phyloP scores from a whole-genome alignment of 2,888 invertebrate genomes.

The Eulithis testata region DNA sequence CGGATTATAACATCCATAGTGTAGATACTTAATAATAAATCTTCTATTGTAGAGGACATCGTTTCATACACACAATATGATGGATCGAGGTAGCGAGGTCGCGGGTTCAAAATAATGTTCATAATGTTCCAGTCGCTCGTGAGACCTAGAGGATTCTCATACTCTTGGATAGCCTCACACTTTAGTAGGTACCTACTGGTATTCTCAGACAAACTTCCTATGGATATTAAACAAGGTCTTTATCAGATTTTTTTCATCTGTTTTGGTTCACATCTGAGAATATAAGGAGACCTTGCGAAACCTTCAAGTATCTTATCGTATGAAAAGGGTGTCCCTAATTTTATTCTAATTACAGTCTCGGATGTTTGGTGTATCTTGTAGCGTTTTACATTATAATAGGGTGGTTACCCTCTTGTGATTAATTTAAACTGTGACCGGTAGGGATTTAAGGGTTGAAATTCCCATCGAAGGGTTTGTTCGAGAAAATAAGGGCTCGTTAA shows the following conservation, averaged over 20 bases:
- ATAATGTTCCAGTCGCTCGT: slow-evolving; percentile 4
- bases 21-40: background rate
- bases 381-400: slow-evolving; percentile 33
- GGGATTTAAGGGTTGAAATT: slow-evolving; percentile 20
- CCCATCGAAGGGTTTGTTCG: slow-evolving; percentile 17
- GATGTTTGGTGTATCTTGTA: slow-evolving; percentile 20
- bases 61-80: slow-evolving; percentile 9
- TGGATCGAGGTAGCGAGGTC: slow-evolving; percentile 13
- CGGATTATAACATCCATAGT: background rate
- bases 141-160: slow-evolving; percentile 4
- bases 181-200: background rate
- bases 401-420: slow-evolving; percentile 33
- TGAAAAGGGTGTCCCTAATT: slow-evolving; percentile 13
- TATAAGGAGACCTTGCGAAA: background rate
- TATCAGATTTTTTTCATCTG: background rate
- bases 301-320: background rate
- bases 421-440: slow-evolving; percentile 30
- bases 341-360: slow-evolving; percentile 19
- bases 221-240: background rate
- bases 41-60: background rate
- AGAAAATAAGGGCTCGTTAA: slow-evolving; percentile 13
- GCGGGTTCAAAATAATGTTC: slow-evolving; percentile 9
- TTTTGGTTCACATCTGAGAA: too few relatives aligned
- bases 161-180: background rate
- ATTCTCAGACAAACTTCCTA: background rate